Conservation (phyloP, 2,113 vertebrate genomes). For the Psettodes erumei region DNA sequence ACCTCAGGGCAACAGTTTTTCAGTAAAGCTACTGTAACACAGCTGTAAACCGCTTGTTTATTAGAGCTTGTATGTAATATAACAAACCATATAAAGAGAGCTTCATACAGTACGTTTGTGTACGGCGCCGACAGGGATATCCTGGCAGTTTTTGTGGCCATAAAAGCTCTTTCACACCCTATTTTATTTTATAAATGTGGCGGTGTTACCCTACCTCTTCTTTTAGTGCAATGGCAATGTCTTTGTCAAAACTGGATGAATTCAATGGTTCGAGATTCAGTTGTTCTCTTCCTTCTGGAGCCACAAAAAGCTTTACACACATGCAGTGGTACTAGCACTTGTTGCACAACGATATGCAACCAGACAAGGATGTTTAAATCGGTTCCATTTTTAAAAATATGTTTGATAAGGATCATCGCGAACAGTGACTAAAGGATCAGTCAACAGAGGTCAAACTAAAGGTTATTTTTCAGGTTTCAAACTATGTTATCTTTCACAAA, state of each 20-base stretch:
- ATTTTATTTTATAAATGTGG: not conserved
- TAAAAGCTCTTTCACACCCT: not conserved
- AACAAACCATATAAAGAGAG: not conserved
- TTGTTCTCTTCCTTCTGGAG: not conserved
- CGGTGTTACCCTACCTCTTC: not conserved
- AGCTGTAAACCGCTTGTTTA: not conserved
- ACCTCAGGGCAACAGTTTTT: not conserved
- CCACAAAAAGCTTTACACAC: not conserved
- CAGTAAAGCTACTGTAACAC: not conserved
- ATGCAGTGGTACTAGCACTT: no score
- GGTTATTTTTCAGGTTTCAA: no score
- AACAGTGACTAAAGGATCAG: constrained; percentile 7
- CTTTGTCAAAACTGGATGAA: no score
- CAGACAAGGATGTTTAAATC: no score
- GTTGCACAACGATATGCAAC: no score
- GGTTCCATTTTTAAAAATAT: no score
- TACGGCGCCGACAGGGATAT: not conserved
- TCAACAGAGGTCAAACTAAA: not conserved
- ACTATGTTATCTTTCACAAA: no score
- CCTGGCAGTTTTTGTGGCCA: not conserved
- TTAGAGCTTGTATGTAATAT: not conserved
- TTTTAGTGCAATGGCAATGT: not conserved
- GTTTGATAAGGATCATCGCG: not conserved
- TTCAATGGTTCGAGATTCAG: not conserved
- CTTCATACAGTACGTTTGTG: not conserved